Percentiles rank a stretch among this genome's conserved stretches.
These are phyloP conservation scores for Periophthalmus modestus DNA, from an alignment of 2,113 vertebrate species.

Conservation along the genomic window DNA sequence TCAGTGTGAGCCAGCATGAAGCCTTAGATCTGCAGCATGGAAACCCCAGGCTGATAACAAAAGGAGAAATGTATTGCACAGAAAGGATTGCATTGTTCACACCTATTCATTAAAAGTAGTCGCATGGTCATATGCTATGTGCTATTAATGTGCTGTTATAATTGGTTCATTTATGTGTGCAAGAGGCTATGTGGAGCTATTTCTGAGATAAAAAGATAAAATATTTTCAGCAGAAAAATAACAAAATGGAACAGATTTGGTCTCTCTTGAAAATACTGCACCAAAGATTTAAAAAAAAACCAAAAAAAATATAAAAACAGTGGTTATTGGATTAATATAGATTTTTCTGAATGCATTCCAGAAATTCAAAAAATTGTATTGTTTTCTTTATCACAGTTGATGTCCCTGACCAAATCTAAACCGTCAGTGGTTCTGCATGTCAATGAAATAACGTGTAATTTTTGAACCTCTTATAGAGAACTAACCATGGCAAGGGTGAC, in stretches of 20 bases:
- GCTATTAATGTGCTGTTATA: background rate
- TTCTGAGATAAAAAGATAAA: background rate
- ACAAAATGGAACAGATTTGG: background rate
- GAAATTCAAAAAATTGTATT: too few species aligned
- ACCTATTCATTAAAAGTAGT: background rate
- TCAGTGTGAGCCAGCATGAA: conserved; percentile 9
- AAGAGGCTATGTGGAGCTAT: background rate
- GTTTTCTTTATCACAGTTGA: too few species aligned
- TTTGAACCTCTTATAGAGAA: too few species aligned
- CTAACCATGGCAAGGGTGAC: too few species aligned
- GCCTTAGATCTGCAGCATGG: conserved; percentile 7
- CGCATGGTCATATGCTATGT: background rate
- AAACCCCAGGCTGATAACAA: conserved; percentile 5
- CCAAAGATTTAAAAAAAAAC: background rate
- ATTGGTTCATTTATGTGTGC: background rate
- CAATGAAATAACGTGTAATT: too few species aligned
- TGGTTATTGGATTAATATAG: too few species aligned
- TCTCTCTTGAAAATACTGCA: background rate
- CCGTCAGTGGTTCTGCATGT: too few species aligned
- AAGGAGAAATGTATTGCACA: background rate
- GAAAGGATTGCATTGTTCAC: conserved; percentile 3
- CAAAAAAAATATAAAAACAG: background rate
- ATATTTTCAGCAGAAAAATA: background rate
- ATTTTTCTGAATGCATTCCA: too few species aligned
- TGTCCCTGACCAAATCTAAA: too few species aligned